Conservation (phyloP, 2,113 vertebrate genomes). For the Noctilio leporinus region DNA sequence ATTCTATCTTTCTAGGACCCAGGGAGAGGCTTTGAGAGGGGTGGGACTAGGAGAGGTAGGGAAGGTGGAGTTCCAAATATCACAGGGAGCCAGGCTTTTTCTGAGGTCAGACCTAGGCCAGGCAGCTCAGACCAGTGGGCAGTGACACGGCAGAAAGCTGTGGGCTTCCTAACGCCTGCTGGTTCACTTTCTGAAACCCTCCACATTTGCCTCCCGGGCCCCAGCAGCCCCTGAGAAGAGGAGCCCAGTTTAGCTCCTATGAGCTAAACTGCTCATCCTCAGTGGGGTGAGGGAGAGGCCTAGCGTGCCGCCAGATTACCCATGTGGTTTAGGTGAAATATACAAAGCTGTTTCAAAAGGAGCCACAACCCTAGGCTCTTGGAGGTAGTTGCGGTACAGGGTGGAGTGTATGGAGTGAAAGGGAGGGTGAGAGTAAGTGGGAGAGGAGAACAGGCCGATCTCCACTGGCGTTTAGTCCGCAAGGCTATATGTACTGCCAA, state of each 20-base stretch:
- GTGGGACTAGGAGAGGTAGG: not conserved
- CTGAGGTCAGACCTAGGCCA: not conserved
- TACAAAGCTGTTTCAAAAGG: not conserved
- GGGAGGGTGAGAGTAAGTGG: not conserved
- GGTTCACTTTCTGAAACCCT: not conserved
- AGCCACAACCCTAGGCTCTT: not conserved
- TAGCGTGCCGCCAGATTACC: not conserved
- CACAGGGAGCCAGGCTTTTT: not conserved
- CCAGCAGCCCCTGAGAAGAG: not conserved
- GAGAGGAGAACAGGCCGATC: conserved; percentile 7
- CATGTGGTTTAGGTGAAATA: not conserved
- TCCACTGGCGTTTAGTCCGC: conserved; percentile 45
- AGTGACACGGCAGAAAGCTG: not conserved
- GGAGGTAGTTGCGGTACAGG: not conserved
- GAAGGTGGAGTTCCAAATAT: not conserved
- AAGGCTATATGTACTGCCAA: conserved; percentile 56
- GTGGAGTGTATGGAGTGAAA: rapidly evolving
- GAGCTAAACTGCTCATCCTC: not conserved
- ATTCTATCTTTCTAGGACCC: not conserved
- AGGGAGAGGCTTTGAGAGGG: not conserved
- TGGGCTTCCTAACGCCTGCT: not conserved
- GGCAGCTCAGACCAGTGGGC: not conserved
- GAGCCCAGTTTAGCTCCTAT: not conserved
- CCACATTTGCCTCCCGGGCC: not conserved
- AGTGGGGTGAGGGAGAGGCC: no score